These are phyloP conservation scores for Drosophila birchii DNA, from an alignment of 2,888 invertebrate species.

Conservation along the genomic window DNA sequence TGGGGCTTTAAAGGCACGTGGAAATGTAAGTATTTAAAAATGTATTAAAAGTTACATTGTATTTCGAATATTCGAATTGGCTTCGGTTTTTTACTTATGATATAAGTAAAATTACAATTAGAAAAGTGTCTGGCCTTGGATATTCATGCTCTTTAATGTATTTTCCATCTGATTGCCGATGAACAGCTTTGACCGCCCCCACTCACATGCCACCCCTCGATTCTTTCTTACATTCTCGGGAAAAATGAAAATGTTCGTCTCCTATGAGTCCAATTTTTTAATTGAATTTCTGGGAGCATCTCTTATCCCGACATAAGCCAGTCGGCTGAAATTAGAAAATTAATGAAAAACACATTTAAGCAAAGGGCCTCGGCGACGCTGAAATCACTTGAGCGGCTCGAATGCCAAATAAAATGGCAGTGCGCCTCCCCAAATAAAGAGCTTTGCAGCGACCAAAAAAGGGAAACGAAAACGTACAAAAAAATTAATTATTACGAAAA, in stretches of 20 bases:
- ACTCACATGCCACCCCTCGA: constrained; percentile 1
- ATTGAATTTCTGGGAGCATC: constrained; percentile 64
- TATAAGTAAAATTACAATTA: background rate
- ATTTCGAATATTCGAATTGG: background rate
- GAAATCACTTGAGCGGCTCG: constrained; percentile 67
- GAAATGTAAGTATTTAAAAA: background rate
- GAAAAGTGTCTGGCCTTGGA: background rate
- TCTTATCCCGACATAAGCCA: constrained; percentile 56
- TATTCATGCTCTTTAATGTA: background rate
- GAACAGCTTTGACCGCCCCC: background rate
- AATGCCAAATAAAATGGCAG: constrained; percentile 50
- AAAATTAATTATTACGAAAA: constrained; percentile 77
- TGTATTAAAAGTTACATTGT: background rate
- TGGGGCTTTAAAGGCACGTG: constrained; percentile 16
- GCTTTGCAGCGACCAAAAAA: constrained; percentile 14
- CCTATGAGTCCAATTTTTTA: constrained; percentile 57
- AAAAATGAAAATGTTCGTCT: constrained; percentile 17
- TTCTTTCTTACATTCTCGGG: constrained; percentile 20
- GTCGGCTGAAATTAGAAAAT: constrained; percentile 71
- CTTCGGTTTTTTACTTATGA: background rate
- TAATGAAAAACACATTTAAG: constrained; percentile 61
- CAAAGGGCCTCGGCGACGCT: constrained; percentile 44
- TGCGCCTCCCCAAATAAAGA: constrained; percentile 9
- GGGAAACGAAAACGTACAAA: constrained; percentile 46
- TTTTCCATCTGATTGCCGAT: constrained; percentile 25